A percentile compares a stretch with the other conserved stretches of the same genome.
These are phyloP conservation scores for Rotaria sp. DNA, from an alignment of 2,888 invertebrate species.

Conservation along the genomic window DNA sequence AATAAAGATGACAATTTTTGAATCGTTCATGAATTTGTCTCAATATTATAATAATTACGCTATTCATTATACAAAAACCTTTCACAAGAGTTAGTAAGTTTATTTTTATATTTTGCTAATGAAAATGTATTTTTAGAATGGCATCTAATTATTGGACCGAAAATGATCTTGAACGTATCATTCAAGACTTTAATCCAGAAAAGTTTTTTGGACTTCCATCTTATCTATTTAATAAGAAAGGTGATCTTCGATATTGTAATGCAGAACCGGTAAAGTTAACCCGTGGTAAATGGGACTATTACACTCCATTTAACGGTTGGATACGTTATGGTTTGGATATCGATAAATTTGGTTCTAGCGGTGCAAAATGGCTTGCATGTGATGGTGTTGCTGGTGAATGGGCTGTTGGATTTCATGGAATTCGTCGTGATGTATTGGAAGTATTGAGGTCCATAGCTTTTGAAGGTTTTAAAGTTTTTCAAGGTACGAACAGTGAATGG, in stretches of 20 bases:
- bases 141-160: neutral
- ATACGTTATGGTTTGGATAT: neutral
- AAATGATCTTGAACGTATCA: neutral
- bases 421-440: slow-evolving; percentile 7
- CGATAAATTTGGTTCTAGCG: neutral
- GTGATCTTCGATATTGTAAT: neutral
- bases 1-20: no score
- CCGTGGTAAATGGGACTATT: neutral
- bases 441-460: neutral
- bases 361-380: neutral
- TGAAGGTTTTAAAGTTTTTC: neutral
- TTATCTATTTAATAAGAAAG: neutral
- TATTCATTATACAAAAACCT: no score
- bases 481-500: neutral
- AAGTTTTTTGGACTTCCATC: neutral
- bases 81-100: no score
- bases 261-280: neutral
- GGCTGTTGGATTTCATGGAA: neutral
- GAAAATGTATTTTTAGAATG: neutral
- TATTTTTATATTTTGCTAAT: no score
- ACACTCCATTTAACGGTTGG: neutral
- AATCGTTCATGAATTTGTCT: no score
- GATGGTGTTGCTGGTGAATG: neutral
- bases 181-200: neutral
- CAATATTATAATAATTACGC: no score